phyloP scores from a whole-genome alignment of 2,113 vertebrate genomes.

The Psittacula cyanocephala region DNA sequence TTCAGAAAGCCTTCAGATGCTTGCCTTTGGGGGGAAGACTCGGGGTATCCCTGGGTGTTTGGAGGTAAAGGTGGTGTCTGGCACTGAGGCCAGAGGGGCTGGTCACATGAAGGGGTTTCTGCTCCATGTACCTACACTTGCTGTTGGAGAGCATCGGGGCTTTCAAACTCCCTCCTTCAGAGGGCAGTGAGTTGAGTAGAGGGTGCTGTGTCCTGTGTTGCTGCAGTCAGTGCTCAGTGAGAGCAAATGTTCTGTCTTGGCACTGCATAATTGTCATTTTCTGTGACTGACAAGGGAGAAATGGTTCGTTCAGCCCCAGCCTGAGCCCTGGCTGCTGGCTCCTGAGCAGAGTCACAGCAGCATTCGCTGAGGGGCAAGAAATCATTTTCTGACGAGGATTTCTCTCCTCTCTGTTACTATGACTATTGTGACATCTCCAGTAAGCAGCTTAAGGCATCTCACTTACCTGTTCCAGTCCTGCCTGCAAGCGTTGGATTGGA shows the following conservation, averaged over 20 bases:
- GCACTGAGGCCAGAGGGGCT: not conserved
- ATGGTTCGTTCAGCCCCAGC: not conserved
- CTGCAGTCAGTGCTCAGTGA: not conserved
- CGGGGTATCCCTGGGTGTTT: rapidly evolving
- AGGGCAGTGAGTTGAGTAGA: not conserved
- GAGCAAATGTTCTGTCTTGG: not conserved
- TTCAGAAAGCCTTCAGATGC: not conserved
- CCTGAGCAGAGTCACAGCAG: not conserved
- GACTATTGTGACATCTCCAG: not conserved
- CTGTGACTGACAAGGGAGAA: not conserved
- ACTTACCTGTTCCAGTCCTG: not conserved
- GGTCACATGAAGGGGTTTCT: not conserved
- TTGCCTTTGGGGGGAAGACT: not conserved
- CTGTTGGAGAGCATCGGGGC: rapidly evolving
- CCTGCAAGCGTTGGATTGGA: not conserved
- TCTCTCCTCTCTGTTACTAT: not conserved
- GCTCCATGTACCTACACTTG: rapidly evolving
- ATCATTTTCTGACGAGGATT: not conserved
- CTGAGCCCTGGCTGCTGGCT: not conserved
- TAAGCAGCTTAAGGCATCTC: constrained; percentile 28
- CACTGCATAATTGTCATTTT: not conserved
- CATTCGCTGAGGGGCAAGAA: not conserved
- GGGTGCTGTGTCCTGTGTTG: rapidly evolving
- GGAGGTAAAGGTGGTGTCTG: rapidly evolving
- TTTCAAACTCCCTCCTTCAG: rapidly evolving